A percentile compares a stretch with the other conserved stretches of the same genome.
These are phyloP conservation scores for Fregata magnificens DNA, from an alignment of 2,113 vertebrate species.

Conservation along the genomic window DNA sequence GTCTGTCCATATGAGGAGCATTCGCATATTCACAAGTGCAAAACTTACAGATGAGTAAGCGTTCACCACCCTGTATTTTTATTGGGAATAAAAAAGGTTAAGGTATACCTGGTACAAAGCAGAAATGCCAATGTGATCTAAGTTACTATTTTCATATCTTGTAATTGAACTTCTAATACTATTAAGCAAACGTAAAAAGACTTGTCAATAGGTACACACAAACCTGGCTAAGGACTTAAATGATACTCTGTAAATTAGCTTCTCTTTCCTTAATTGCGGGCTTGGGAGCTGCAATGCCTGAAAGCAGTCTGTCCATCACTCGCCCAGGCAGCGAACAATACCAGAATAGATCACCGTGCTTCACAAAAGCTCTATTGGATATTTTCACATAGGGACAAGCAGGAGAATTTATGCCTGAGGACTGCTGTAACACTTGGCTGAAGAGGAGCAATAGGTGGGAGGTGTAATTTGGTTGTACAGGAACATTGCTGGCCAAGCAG, in stretches of 20 bases:
- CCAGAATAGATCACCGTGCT: background rate
- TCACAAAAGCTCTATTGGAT: background rate
- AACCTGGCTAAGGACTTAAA: background rate
- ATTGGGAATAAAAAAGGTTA: background rate
- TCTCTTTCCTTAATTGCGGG: background rate
- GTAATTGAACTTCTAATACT: background rate
- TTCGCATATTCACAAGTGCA: fast-evolving
- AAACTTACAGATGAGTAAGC: background rate
- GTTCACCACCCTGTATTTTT: background rate
- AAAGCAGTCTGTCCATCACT: background rate
- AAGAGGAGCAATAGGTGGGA: background rate
- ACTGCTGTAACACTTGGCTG: background rate
- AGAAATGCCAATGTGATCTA: background rate
- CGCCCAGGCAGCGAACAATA: background rate
- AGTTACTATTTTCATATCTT: background rate
- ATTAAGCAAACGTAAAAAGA: background rate
- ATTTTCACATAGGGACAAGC: background rate
- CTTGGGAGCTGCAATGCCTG: background rate
- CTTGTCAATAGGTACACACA: background rate
- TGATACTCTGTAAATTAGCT: background rate
- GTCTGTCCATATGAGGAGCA: background rate
- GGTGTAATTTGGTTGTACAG: background rate
- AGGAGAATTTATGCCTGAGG: background rate
- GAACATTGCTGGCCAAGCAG: background rate
- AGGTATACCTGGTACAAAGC: background rate